Base-by-base conservation (phyloP, 2,888 invertebrate species). In the Synergus japonicus region DNA sequence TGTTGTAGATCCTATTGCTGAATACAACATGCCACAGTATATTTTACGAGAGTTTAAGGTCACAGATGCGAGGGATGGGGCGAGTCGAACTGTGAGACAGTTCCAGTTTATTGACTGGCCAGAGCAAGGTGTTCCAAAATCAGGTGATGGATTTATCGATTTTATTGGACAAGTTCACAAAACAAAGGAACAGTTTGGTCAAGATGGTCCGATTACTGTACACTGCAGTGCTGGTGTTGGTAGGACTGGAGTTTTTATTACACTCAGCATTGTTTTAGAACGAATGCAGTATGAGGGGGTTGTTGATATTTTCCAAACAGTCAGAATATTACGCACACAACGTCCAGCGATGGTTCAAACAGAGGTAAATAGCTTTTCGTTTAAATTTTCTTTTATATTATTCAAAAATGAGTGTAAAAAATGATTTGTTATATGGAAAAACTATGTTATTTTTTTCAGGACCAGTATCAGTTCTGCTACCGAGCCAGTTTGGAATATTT, bases 391-490 rank as follows among this genome's bases (percentile, higher is more conserved):
- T 37, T 37, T 37, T 37, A 37, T 37, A 37, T 5, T 37, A 37
- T 37, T 4, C 37, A 7, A 37, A 5, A 37, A 37, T 37, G 37
- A 4, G 37, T 4, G 37, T 37, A 49, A 9, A 46, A 69, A 77
- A 76, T 54, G n/a, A n/a, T 9, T 9, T n/a, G n/a, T 8, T n/a
- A 0, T 13, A 49, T 37, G 37, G 41, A 22, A 37, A 60, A 76
- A 63, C 9, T 54, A 60, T 63, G 13, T 44, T 29, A 41, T 54
- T 15, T 54, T 92, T 92, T 93, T 46, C 93, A 98, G 97, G 99
- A 99, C 94, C 99, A 99, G 93, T 99, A 99, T 93, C 98, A 99
- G 93, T 99, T 99, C 94, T 99, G 99, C 94, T 99, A 99, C 93
- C 96, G 98, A 89, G 99, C 99, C 82, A 98, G 99, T 88, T 94